Conservation (phyloP, 2,113 vertebrate species). For the Apeltes quadracus region DNA sequence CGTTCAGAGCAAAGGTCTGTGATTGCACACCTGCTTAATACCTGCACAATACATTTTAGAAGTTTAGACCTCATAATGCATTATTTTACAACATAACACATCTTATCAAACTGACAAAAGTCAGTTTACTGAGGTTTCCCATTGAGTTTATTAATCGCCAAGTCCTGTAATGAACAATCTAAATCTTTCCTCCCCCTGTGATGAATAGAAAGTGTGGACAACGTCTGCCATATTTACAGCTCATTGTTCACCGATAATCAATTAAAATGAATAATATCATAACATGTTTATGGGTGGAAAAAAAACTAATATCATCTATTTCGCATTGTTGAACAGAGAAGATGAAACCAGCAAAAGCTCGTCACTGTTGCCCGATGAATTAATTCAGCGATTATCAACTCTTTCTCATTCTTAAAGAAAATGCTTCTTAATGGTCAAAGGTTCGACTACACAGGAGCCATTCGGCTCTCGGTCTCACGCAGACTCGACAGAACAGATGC, state of each 20-base stretch:
- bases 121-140: not conserved
- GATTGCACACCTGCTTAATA: slow-evolving; percentile 11
- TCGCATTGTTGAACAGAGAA: not conserved
- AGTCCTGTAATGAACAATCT: not conserved
- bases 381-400: not conserved
- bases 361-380: not conserved
- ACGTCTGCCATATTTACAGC: not conserved
- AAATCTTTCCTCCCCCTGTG: not conserved
- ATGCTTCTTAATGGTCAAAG: not conserved
- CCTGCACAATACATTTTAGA: not conserved
- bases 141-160: not conserved
- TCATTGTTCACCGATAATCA: not conserved
- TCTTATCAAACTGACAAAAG: not conserved
- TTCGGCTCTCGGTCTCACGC: not conserved
- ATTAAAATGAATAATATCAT: not conserved
- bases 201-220: not conserved
- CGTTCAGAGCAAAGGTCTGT: not conserved
- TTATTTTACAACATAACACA: not conserved
- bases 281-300: not conserved
- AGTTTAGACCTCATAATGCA: not conserved
- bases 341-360: not conserved
- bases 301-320: not conserved
- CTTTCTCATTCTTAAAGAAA: not conserved
- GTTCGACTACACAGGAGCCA: not conserved
- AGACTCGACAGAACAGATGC: not conserved